phyloP scores from a whole-genome alignment of 2,113 vertebrate genomes.

The Illadopsis cleaveri region DNA sequence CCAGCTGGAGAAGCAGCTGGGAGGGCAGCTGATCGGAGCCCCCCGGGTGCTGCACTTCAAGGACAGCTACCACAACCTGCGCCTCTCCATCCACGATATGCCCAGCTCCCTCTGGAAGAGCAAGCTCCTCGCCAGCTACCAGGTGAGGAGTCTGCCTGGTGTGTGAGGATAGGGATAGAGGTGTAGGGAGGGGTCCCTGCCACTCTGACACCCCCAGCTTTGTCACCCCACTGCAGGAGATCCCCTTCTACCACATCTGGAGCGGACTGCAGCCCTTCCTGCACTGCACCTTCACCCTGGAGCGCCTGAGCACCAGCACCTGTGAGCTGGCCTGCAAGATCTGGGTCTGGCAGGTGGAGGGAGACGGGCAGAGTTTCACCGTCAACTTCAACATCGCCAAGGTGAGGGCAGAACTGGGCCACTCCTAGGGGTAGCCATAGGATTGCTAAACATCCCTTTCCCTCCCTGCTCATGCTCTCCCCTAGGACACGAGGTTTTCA shows the following conservation, averaged over 20 bases:
- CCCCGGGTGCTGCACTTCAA: slow-evolving; percentile 96
- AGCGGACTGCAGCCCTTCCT: slow-evolving; percentile 89
- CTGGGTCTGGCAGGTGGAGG: slow-evolving; percentile 99
- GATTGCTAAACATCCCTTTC: not conserved
- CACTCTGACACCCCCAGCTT: not conserved
- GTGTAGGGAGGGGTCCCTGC: not conserved
- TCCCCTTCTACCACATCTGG: slow-evolving; percentile 99
- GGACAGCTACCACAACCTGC: slow-evolving; percentile 99
- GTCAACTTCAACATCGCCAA: slow-evolving; percentile 95
- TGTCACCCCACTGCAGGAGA: slow-evolving; percentile 78
- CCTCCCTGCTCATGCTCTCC: not conserved
- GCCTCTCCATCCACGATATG: slow-evolving; percentile 96
- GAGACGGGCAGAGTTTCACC: slow-evolving; percentile 94
- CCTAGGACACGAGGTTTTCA: slow-evolving; percentile 85
- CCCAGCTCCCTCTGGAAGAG: slow-evolving; percentile 97
- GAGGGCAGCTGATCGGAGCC: slow-evolving; percentile 94
- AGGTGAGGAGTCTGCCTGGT: slow-evolving; percentile 67
- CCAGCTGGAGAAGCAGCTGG: slow-evolving; percentile 95
- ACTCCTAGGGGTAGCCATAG: too few species aligned
- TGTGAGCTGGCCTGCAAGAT: slow-evolving; percentile 96
- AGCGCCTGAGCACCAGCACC: slow-evolving; percentile 91
- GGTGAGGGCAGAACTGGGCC: slow-evolving; percentile 72
- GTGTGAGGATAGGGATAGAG: not conserved
- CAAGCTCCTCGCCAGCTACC: slow-evolving; percentile 96
- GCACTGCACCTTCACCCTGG: slow-evolving; percentile 96